A percentile compares a stretch with the other conserved stretches of the same genome.
Evolutionary conservation across 2,797 vertebrate species (phyloP).

Genomic region (Luscinia luscinia): DNA sequence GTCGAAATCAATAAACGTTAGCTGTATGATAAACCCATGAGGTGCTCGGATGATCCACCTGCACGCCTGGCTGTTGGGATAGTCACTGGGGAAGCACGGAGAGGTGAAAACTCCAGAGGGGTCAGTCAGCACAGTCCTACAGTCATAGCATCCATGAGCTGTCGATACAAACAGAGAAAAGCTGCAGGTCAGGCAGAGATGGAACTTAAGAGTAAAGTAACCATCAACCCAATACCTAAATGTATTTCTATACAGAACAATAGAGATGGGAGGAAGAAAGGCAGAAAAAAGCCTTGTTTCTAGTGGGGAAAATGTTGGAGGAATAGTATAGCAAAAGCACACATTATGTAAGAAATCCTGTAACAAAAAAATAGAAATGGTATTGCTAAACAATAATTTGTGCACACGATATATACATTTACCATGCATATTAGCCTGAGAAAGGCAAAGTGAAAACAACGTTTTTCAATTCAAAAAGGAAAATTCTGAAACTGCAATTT

Average conservation of each 20-base stretch:
- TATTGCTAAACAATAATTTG: background rate
- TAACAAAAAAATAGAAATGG: background rate
- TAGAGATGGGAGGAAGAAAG: background rate
- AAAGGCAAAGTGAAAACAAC: background rate
- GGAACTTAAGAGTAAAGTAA: background rate
- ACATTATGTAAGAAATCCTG: background rate
- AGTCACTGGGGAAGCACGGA: constrained; percentile 91
- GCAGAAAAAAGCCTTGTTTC: background rate
- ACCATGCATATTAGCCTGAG: background rate
- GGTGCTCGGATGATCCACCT: constrained; percentile 90
- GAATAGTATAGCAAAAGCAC: background rate
- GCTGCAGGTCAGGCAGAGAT: constrained; percentile 1
- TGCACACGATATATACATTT: background rate
- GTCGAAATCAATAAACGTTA: constrained; percentile 93
- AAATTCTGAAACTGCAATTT: background rate
- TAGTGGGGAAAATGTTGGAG: background rate
- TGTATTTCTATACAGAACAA: background rate
- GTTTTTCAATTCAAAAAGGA: background rate
- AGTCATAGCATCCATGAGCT: constrained; percentile 86
- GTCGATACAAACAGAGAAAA: constrained; percentile 64
- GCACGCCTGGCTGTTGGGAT: constrained; percentile 87
- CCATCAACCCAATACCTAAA: background rate
- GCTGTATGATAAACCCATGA: constrained; percentile 90
- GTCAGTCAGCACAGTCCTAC: constrained; percentile 81
- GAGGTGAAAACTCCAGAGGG: constrained; percentile 87